Evolutionary conservation across 1,140 invertebrate species (phyloP), one percentile per base, ranked within the genome.

Genomic region (Stegodyphus mimosarum): DNA sequence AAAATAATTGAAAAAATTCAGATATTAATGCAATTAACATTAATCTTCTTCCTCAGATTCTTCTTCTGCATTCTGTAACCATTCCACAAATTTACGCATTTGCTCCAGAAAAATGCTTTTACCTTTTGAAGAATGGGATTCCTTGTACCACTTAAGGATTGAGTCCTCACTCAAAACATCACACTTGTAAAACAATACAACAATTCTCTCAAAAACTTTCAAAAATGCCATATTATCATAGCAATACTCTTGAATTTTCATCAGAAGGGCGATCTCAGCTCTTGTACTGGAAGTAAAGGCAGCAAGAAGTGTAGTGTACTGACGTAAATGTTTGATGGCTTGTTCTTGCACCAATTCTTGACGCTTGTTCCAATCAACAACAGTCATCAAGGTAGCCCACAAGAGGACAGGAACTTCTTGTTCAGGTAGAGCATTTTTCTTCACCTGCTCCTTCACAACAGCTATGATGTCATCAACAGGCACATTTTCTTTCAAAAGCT

Each of bases 191-290:
- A 98, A 95, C 88, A 98, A 94, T 90, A 98, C 93, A 89, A 98
- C 94, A 89, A 99, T 98, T 92, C 98, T 98, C 89, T 97, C 96
- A 93, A 99, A 99, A 90, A 96, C 96, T 91, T 98, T 97, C 95
- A 99, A 97, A 91, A 99, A 98, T 91, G 96, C 97, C 96, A 98
- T 98, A 92, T 99, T 98, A 89, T 98, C 97, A 91, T 98, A 99
- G 91, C 97, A 99, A 91, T 95, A 99, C 90, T 98, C 97, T 91
- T 99, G 97, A 88, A 98, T 94, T 90, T 96, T 96, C 73, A 96
- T 92, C 88, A 98, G 93, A 72, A 99, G 92, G 70, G 94, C 94
- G 88, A 98, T 92, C 91, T 98, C 96, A 74, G 96, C 94, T 89
- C 94, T 95, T 88, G 94, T 94, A 87, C 93, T 94, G 88, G 89